Base-by-base conservation (phyloP, 2,888 invertebrate genomes). In the Nomada fucata region DNA sequence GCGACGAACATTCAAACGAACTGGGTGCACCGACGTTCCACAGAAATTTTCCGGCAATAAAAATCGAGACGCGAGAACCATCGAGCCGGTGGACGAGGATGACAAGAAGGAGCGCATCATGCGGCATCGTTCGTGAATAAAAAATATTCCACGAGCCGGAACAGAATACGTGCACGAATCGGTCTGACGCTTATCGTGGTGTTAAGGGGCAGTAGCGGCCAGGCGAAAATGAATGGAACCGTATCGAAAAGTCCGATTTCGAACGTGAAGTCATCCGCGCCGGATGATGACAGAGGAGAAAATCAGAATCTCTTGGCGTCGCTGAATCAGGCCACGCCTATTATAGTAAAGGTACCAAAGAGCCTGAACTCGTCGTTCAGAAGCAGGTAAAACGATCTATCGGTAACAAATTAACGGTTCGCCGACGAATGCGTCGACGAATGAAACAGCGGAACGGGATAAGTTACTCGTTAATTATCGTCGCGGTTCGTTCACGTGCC, bases 291-390 rank as follows among this genome's bases (percentile, higher is more conserved):
- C 55, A 87, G 44, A 68, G 89, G 82, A 0, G 92, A 92, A 47
- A 90, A 92, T 53, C 88, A 91, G 64, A 92, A 89, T 61, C 85
- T 92, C 0, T 75, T 92, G 50, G 79, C 89, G 4, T 72, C 88
- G 7, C 83, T 85, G 59, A 82, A 78, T 11, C 84, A 88, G 13
- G 84, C 85, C 10, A 83, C 84, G 23, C 90, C 92, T 18, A 84
- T 91, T 57, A 87, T 92, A 76, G 82, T 91, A 5, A 86, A 88
- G 69, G 60, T 85, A 20, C 68, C 91, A 4, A 91, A 87, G 79
- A 91, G 88, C 60, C 85, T 89, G 5, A 91, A 88, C 79, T 59
- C 88, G 15, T 92, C 92, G 7, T 80, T 91, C 29, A 87, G 90
- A 79, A 92, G 89, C 91, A 92, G 92, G 92, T 92, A 91, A 87